Percentiles rank a stretch among this genome's conserved stretches.
Conservation (phyloP, 2,113 vertebrate species). For the Hydropotes inermis region DNA sequence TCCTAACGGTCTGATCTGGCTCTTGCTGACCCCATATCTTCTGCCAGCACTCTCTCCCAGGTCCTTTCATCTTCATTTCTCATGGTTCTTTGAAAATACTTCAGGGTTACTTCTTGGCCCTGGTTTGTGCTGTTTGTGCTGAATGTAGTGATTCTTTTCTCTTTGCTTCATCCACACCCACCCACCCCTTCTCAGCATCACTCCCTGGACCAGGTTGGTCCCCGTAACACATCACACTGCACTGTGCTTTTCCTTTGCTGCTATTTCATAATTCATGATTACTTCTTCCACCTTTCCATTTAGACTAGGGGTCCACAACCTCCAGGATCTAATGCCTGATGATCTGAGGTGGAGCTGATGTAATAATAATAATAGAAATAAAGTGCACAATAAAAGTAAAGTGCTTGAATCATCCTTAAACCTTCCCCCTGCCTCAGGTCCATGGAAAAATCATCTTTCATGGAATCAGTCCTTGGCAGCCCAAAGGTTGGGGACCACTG, state of each 20-base stretch:
- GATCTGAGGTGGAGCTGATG: not conserved
- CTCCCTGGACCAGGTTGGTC: not conserved
- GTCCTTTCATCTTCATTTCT: not conserved
- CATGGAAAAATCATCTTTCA: not conserved
- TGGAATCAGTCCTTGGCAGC: not conserved
- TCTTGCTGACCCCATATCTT: not conserved
- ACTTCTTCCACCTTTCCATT: not conserved
- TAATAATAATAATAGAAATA: not conserved
- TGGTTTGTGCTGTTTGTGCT: not conserved
- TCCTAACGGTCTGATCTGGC: accelerated
- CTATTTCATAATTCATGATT: not conserved
- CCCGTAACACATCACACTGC: no score
- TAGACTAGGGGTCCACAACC: not conserved
- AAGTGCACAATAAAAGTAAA: not conserved
- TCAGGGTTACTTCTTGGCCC: not conserved
- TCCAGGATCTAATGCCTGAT: not conserved
- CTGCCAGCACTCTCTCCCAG: no score
- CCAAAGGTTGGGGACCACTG: not conserved
- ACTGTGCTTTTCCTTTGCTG: not conserved
- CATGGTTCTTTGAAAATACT: not conserved
- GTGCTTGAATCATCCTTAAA: not conserved
- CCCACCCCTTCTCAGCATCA: not conserved
- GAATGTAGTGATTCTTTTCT: not conserved
- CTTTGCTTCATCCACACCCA: not conserved
- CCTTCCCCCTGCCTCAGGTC: not conserved